These are phyloP conservation scores for Mohoua ochrocephala DNA, from an alignment of 2,113 vertebrate species.

Conservation along the genomic window DNA sequence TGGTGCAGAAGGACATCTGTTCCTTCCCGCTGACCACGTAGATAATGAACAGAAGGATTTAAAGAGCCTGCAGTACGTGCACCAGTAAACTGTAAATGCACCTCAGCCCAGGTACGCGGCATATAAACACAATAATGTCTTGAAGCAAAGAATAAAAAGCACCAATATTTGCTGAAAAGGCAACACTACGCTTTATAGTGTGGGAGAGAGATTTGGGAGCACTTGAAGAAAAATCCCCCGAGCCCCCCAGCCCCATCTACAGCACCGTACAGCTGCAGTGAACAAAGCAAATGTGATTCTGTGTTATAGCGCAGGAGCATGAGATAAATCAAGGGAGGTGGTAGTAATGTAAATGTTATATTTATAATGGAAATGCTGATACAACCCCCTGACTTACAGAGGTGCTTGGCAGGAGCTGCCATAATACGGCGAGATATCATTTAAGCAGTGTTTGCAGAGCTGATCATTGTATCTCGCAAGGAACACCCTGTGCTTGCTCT, in stretches of 20 bases:
- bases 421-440: slow-evolving; percentile 4
- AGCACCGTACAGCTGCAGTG: background rate
- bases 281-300: slow-evolving; percentile 46
- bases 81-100: background rate
- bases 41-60: slow-evolving; percentile 5
- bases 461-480: slow-evolving; percentile 43
- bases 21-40: background rate
- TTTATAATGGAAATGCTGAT: slow-evolving; percentile 60
- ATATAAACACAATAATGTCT: background rate
- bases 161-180: slow-evolving; percentile 44
- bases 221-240: slow-evolving; percentile 21
- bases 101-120: background rate
- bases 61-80: background rate
- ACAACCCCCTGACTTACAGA: slow-evolving; percentile 23
- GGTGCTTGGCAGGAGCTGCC: background rate
- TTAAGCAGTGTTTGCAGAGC: slow-evolving; percentile 38
- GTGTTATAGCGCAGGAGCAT: background rate
- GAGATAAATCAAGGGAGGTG: slow-evolving; percentile 49
- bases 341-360: slow-evolving; percentile 47
- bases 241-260: background rate
- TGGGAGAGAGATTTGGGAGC: background rate
- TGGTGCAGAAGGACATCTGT: background rate
- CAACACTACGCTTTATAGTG: background rate
- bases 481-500: slow-evolving; percentile 28
- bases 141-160: slow-evolving; percentile 26